These are phyloP conservation scores for Anodontia alba DNA, from an alignment of 2,888 invertebrate genomes.

Conservation along the genomic window DNA sequence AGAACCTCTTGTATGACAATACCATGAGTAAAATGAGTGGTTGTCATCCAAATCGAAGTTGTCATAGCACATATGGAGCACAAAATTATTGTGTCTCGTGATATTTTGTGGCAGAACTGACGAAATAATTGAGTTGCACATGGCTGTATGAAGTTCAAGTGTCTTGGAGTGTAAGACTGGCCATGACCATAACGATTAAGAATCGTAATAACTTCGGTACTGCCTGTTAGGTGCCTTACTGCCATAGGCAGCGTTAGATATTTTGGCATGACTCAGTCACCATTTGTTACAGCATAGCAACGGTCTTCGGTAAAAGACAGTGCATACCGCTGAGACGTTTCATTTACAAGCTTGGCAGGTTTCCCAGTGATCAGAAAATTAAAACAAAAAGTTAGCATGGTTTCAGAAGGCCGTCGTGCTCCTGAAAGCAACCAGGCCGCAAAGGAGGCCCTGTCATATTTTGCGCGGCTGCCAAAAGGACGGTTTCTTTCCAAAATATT, in stretches of 20 bases:
- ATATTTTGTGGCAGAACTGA: neutral
- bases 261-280: constrained; percentile 50
- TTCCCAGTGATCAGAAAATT: neutral
- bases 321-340: neutral
- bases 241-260: constrained; percentile 46
- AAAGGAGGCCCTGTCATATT: neutral
- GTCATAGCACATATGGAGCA: neutral
- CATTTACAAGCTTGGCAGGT: neutral
- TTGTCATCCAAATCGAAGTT: neutral
- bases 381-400: neutral
- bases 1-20: neutral
- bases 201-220: constrained; percentile 40
- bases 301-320: constrained; percentile 35
- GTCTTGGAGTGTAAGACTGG: constrained; percentile 25
- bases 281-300: constrained; percentile 43
- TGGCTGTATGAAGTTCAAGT: constrained; percentile 33
- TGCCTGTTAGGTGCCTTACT: constrained; percentile 53
- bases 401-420: neutral
- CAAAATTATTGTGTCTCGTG: neutral
- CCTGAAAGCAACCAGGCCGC: neutral
- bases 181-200: constrained; percentile 47
- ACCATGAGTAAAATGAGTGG: neutral
- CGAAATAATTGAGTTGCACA: constrained; percentile 24
- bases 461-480: neutral
- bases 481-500: constrained; percentile 20